Percentiles rank a stretch among this genome's conserved stretches.
Evolutionary conservation across 2,113 vertebrate genomes (phyloP).

Genomic region (Pangasianodon gigas): DNA sequence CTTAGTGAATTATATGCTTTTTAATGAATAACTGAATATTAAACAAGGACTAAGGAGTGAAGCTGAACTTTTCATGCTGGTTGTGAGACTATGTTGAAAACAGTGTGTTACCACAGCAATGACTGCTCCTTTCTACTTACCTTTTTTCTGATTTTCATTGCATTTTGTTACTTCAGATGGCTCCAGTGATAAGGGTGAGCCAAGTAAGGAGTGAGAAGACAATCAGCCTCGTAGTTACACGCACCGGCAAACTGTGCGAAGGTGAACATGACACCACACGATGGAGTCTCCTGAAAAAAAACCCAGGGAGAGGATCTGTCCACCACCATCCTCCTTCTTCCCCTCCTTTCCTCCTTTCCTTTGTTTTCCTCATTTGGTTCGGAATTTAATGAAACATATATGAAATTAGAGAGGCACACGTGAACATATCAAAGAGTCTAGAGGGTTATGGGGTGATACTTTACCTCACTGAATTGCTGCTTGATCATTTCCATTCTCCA

Average conservation of each 20-base stretch:
- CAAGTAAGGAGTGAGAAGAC: constrained; percentile 66
- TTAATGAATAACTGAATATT: background rate
- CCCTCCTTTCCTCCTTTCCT: constrained; percentile 57
- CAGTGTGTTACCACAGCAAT: background rate
- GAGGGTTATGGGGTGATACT: constrained; percentile 38
- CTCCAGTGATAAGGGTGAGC: constrained; percentile 68
- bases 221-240: constrained; percentile 73
- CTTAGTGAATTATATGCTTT: background rate
- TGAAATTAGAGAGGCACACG: constrained; percentile 21
- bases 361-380: background rate
- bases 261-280: constrained; percentile 54
- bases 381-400: constrained; percentile 41
- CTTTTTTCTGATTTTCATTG: background rate
- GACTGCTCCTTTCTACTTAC: background rate
- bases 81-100: background rate
- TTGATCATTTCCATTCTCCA: constrained; percentile 39
- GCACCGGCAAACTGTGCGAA: constrained; percentile 77
- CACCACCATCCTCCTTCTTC: constrained; percentile 47
- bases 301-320: constrained; percentile 22
- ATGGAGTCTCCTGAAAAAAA: constrained; percentile 37
- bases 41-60: background rate
- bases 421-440: constrained; percentile 52
- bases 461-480: constrained; percentile 53
- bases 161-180: constrained; percentile 54
- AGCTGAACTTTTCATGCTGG: background rate